These are phyloP conservation scores for Drosophila melanosoma DNA, from an alignment of 2,888 invertebrate genomes.

Conservation along the genomic window DNA sequence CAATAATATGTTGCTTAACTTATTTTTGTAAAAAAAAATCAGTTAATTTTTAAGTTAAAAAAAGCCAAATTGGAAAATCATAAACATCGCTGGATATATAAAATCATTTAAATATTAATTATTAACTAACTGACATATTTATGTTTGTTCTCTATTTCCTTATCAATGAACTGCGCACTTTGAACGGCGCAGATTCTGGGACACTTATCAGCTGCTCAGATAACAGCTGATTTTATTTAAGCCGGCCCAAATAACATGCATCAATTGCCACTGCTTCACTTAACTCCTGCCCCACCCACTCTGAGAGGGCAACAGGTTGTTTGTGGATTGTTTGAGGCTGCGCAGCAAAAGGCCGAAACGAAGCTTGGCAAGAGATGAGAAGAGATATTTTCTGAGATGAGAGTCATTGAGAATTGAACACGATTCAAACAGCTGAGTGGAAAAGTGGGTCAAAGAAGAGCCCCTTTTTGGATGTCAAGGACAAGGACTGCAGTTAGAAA, in stretches of 20 bases:
- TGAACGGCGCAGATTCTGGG: conserved; percentile 52
- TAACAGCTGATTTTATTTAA: conserved; percentile 32
- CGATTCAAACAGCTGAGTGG: conserved; percentile 56
- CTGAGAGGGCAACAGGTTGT: conserved; percentile 57
- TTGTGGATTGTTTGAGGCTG: conserved; percentile 67
- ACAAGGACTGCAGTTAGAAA: conserved; percentile 43
- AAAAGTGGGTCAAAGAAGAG: conserved; percentile 57
- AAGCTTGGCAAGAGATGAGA: conserved; percentile 20
- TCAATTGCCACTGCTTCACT: conserved; percentile 2
- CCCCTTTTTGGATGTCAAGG: conserved; percentile 56
- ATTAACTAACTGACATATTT: neutral
- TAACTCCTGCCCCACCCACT: neutral
- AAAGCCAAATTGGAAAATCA: too few relatives aligned
- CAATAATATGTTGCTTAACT: neutral
- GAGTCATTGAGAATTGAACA: conserved; percentile 6
- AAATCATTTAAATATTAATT: neutral
- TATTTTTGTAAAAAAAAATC: neutral
- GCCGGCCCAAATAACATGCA: conserved; percentile 17
- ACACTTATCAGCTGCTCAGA: conserved; percentile 34
- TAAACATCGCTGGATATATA: neutral
- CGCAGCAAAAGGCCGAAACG: conserved; percentile 53
- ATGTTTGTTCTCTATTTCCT: neutral
- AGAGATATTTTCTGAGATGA: conserved; percentile 10
- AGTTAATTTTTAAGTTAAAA: too few relatives aligned
- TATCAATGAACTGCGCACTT: conserved; percentile 52